phyloP scores from a whole-genome alignment of 2,113 vertebrate species.

The Dasyornis broadbenti region DNA sequence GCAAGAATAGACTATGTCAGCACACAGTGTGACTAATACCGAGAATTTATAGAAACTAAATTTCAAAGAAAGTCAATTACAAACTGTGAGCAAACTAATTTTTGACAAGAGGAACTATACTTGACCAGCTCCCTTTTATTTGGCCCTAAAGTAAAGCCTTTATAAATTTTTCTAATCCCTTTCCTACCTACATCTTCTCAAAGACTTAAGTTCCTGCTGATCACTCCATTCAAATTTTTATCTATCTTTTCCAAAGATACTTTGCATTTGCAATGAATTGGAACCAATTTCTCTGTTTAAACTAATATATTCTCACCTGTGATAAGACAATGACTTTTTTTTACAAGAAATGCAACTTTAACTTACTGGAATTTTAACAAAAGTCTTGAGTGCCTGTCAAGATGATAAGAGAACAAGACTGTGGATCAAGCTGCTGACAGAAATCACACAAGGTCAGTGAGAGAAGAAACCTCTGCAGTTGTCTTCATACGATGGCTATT shows the following conservation, averaged over 20 bases:
- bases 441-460: background rate
- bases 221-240: background rate
- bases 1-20: background rate
- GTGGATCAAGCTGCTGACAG: background rate
- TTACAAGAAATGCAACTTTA: background rate
- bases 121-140: background rate
- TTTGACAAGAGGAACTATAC: background rate
- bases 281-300: constrained; percentile 12
- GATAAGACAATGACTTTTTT: background rate
- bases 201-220: background rate
- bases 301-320: background rate
- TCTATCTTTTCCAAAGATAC: background rate
- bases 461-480: background rate
- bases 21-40: background rate
- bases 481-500: background rate
- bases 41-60: background rate
- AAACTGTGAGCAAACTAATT: background rate
- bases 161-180: background rate
- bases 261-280: background rate
- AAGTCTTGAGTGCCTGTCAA: background rate
- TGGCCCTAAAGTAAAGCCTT: background rate
- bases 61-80: background rate
- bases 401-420: background rate
- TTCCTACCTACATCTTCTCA: background rate
- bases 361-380: background rate